Evolutionary conservation across 2,797 vertebrate species (phyloP).

Genomic region (Syncerus caffer): DNA sequence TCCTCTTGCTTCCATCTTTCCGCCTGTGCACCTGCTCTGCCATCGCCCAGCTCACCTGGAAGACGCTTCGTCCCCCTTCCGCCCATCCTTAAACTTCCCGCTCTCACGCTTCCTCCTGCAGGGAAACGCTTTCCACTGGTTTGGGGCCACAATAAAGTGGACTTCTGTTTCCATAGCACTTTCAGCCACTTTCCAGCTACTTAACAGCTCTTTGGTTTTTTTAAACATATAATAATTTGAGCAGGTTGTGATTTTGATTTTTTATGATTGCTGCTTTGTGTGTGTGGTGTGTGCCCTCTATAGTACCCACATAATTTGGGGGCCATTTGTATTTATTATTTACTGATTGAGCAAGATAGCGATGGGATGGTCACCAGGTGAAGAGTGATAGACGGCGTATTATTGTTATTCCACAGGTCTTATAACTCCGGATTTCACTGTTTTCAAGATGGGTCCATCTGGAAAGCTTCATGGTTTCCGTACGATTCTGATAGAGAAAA

Average conservation of each 20-base stretch:
- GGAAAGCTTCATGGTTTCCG: background rate
- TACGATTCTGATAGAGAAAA: background rate
- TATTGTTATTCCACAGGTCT: background rate
- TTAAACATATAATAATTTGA: background rate
- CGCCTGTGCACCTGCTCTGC: background rate
- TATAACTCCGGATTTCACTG: background rate
- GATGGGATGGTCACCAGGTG: background rate
- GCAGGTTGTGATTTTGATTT: background rate
- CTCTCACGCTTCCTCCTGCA: background rate
- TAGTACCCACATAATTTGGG: background rate
- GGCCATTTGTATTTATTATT: background rate
- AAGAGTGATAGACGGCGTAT: background rate
- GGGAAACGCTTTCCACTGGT: background rate
- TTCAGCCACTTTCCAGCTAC: background rate
- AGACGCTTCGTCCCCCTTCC: background rate
- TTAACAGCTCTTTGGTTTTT: background rate
- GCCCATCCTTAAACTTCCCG: too few species aligned
- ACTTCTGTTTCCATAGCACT: background rate
- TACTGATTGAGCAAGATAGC: background rate
- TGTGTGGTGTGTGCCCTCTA: background rate
- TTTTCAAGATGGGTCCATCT: background rate
- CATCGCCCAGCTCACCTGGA: background rate
- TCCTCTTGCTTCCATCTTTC: background rate
- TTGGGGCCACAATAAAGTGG: background rate
- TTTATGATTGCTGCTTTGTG: background rate